Conservation (phyloP, 2,113 vertebrate species). For the Donacobius atricapilla region DNA sequence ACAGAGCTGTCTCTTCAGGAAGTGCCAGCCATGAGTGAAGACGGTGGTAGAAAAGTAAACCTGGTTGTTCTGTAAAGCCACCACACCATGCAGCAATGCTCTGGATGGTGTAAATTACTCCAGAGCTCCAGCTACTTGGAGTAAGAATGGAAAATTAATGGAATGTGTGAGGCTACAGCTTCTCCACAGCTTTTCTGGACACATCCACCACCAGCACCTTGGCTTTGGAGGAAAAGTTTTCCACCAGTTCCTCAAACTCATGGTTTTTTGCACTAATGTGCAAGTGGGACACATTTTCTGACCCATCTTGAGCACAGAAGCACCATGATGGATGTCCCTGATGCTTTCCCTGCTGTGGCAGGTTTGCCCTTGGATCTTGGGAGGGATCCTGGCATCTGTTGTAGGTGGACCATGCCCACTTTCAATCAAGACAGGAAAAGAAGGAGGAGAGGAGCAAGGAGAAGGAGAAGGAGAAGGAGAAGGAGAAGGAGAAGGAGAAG, state of each 20-base stretch:
- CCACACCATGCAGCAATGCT: rapidly evolving
- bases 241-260: background rate
- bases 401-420: background rate
- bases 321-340: background rate
- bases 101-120: background rate
- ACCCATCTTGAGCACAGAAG: background rate
- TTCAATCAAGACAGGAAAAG: background rate
- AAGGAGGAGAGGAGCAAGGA: rapidly evolving
- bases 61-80: background rate
- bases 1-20: background rate
- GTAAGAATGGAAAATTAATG: background rate
- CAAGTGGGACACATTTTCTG: background rate
- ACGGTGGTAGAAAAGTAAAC: background rate
- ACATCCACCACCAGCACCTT: background rate
- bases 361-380: background rate
- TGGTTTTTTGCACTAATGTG: background rate
- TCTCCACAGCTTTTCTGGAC: background rate
- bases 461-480: rapidly evolving
- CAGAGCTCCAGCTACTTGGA: background rate
- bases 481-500: too few species aligned
- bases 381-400: rapidly evolving
- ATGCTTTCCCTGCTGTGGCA: background rate
- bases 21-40: background rate
- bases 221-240: background rate
- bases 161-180: background rate